phyloP scores from a whole-genome alignment of 2,888 invertebrate species.

The Hyppa rectilinea region DNA sequence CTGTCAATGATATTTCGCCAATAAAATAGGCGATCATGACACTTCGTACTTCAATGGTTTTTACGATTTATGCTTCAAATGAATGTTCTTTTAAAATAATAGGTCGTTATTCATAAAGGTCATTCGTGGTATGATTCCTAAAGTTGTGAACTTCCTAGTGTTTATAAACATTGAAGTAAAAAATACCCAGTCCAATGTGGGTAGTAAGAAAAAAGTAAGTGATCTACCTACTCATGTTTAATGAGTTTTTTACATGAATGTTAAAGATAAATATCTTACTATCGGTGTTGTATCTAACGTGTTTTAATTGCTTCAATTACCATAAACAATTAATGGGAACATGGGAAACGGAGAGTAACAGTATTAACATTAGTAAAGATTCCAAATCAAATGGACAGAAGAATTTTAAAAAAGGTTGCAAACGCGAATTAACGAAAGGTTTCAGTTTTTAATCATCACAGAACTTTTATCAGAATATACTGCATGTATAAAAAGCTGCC shows the following conservation, averaged over 20 bases:
- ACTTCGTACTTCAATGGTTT: neutral
- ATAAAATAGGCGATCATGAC: conserved; percentile 29
- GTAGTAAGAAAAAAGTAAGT: conserved; percentile 30
- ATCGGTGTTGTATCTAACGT: conserved; percentile 37
- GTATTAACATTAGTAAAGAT: neutral
- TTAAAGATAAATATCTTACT: conserved; percentile 33
- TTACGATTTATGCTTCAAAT: conserved; percentile 8
- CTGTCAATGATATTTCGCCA: conserved; percentile 43
- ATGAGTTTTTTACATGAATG: conserved; percentile 21
- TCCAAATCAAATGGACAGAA: neutral
- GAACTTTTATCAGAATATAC: neutral
- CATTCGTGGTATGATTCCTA: neutral
- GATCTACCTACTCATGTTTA: conserved; percentile 11
- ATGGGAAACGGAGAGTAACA: neutral
- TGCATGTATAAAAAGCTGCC: no score
- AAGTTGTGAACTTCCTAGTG: conserved; percentile 4
- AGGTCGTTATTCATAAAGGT: conserved; percentile 19
- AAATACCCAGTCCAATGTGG: conserved; percentile 15
- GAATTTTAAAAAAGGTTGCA: neutral
- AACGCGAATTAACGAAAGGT: neutral
- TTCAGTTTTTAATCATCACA: neutral
- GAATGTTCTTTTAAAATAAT: conserved; percentile 5
- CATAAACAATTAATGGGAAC: conserved; percentile 10
- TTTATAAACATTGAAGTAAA: conserved; percentile 35
- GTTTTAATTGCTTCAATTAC: conserved; percentile 29